A percentile compares a stretch with the other conserved stretches of the same genome.
These are phyloP conservation scores for Liodrosophila aerea DNA, from an alignment of 2,888 invertebrate genomes.

Conservation along the genomic window DNA sequence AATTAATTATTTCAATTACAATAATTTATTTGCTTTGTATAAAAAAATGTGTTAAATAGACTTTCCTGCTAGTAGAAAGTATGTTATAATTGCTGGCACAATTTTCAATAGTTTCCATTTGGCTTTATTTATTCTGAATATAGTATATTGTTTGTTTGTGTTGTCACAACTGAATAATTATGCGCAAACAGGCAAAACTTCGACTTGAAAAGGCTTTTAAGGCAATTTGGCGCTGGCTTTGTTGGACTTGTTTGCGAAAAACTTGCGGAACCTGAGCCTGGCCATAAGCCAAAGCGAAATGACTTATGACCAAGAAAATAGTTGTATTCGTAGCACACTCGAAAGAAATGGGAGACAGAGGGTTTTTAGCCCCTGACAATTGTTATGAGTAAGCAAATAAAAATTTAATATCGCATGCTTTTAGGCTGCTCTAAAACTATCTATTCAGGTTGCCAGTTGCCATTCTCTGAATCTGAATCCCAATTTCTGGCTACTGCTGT, in stretches of 20 bases:
- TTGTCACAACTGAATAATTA: conserved; percentile 68
- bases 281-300: conserved; percentile 55
- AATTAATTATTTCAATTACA: too few relatives aligned
- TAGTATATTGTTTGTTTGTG: conserved; percentile 19
- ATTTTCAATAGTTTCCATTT: conserved; percentile 28
- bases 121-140: conserved; percentile 15
- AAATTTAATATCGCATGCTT: conserved; percentile 67
- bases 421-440: conserved; percentile 62
- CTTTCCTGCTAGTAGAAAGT: background rate
- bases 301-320: conserved; percentile 53
- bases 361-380: conserved; percentile 36
- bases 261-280: conserved; percentile 54
- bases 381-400: conserved; percentile 67
- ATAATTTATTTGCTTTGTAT: too few relatives aligned
- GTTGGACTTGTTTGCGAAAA: conserved; percentile 69
- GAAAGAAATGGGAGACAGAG: background rate
- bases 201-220: conserved; percentile 78
- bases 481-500: conserved; percentile 12
- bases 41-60: background rate
- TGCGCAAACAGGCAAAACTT: conserved; percentile 73
- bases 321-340: conserved; percentile 18
- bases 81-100: conserved; percentile 22
- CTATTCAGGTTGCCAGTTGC: conserved; percentile 30
- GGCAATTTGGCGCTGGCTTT: conserved; percentile 76
- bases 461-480: conserved; percentile 1